Base-by-base conservation (phyloP, 2,888 invertebrate genomes). In the Orthosia cruda region DNA sequence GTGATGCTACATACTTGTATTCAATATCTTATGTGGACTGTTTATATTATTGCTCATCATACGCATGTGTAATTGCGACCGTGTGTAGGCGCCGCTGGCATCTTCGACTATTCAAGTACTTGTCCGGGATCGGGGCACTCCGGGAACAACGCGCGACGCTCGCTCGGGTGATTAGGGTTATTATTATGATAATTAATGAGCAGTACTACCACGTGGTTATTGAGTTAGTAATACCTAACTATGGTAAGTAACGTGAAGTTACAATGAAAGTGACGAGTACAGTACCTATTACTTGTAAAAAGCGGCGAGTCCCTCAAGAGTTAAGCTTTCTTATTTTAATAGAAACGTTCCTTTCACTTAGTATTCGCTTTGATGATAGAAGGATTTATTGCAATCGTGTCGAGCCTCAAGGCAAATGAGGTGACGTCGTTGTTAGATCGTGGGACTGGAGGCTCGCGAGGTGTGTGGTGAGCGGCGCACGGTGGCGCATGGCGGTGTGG, bases 31-130 rank as follows among this genome's bases (percentile, higher is more conserved):
- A 68, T 58, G 13, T 65, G 49, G 18, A 18, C 13, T 59, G 55
- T 55, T 47, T 70, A 61, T 57, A 65, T 65, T 26, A 50, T 61
- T 32, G 26, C 32, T 26, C n/a, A 65, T 63, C 59, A 54, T 20
- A 15, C 23, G 15, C 20, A 5, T 54, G 18, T 70, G 40, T 40
- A 40, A 40, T 9, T 40, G 40, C 40, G 9, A 40, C 40, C 9
- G 40, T 9, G 40, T 40, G 40, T 40, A 40, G 3, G 40, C 40
- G 32, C 32, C 32, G 32, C 32, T 32, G 32, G 32, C 32, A 32
- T 32, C 32, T 32, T 32, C 7, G 7, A 32, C 9, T 23, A 9
- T 49, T 26, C 18, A 18, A 23, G 20, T n/a, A 13, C 12, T 32
- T 52, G n/a, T n/a, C 18, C 18, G 23, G 16, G 20, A 4, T 4